Evolutionary conservation across 30 jellyfish, hydroid and myxozoan species (phyloP).

Genomic region (Phacellophora camtschatica): DNA sequence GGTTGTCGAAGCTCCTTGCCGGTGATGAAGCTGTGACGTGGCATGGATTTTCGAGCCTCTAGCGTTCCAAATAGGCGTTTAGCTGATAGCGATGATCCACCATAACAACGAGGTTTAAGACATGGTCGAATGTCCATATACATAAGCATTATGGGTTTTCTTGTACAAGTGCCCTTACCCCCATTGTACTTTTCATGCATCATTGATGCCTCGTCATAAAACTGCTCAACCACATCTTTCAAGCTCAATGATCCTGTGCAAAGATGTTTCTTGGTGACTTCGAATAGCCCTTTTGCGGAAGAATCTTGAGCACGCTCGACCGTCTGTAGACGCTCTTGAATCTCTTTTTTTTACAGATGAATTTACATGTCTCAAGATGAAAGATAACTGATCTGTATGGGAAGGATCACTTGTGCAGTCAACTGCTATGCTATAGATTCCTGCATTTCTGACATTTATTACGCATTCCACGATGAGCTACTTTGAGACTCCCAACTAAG

Average conservation of each 20-base stretch:
- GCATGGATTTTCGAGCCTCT: neutral
- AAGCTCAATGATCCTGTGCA: neutral
- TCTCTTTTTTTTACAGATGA: neutral
- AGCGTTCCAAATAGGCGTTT: neutral
- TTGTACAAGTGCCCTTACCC: slow-evolving; percentile 1
- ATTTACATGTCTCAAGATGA: neutral
- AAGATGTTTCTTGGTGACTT: neutral
- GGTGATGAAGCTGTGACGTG: neutral
- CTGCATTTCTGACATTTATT: neutral
- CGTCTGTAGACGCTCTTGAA: neutral
- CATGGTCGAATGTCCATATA: slow-evolving; percentile 38
- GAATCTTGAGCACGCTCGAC: neutral
- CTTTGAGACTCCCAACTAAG: neutral
- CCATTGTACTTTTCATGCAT: slow-evolving; percentile 9
- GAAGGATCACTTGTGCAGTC: slow-evolving; percentile 4
- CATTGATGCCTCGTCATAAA: slow-evolving; percentile 20
- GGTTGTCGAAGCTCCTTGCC: slow-evolving; percentile 11
- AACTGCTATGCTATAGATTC: neutral
- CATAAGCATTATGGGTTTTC: neutral
- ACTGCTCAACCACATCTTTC: slow-evolving; percentile 8
- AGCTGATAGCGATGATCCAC: slow-evolving; percentile 2
- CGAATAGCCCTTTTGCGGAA: neutral
- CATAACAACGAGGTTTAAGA: slow-evolving; percentile 9
- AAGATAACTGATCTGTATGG: neutral
- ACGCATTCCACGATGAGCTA: neutral